phyloP scores from a whole-genome alignment of 2,888 invertebrate species.

The Drosophila cognata region DNA sequence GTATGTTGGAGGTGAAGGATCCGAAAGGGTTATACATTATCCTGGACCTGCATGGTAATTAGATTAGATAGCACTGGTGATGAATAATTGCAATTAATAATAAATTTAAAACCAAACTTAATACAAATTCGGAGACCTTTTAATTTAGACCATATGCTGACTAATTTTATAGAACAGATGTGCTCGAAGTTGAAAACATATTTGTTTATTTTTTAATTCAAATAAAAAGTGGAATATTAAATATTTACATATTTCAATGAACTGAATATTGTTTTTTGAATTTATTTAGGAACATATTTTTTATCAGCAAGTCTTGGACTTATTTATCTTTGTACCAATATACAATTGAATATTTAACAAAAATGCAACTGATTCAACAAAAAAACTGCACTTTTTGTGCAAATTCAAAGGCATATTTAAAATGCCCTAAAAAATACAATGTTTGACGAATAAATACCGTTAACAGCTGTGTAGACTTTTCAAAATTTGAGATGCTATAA shows the following conservation, averaged over 20 bases:
- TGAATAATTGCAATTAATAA: not conserved
- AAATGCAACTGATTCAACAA: not conserved
- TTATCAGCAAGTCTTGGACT: too few relatives aligned
- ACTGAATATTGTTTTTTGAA: not conserved
- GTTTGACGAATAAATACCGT: not conserved
- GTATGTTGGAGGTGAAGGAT: not conserved
- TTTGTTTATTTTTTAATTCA: not conserved
- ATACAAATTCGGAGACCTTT: not conserved
- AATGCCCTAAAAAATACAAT: not conserved
- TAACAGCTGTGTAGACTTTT: not conserved
- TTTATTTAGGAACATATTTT: too few relatives aligned
- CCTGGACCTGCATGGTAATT: not conserved
- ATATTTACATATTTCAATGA: not conserved
- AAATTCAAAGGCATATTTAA: not conserved
- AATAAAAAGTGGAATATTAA: not conserved
- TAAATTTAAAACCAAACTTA: not conserved
- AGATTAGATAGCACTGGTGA: not conserved
- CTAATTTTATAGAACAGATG: constrained; percentile 1
- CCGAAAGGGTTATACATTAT: not conserved
- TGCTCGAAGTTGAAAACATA: not conserved
- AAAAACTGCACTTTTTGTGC: not conserved
- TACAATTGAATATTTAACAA: not conserved
- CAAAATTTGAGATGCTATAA: not conserved
- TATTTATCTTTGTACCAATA: not conserved
- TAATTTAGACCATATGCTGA: not conserved